Conservation (phyloP, 2,797 vertebrate genomes). For the Gouania willdenowi region DNA sequence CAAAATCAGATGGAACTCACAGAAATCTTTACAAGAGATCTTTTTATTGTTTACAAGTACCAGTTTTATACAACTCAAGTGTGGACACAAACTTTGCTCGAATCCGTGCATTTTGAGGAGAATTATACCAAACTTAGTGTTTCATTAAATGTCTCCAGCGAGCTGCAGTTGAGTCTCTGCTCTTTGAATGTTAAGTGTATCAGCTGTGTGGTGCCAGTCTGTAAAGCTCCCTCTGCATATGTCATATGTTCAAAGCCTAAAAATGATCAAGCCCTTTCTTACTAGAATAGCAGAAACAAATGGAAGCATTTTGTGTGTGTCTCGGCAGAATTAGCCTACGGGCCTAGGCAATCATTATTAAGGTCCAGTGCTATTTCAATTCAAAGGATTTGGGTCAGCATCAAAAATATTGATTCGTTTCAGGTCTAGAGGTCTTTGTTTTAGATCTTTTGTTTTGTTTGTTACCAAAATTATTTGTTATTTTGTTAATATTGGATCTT, state of each 20-base stretch:
- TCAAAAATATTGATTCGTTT: too few relatives aligned
- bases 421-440: too few relatives aligned
- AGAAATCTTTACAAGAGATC: conserved; percentile 75
- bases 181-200: conserved; percentile 51
- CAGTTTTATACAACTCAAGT: conserved; percentile 73
- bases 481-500: too few relatives aligned
- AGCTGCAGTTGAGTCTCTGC: conserved; percentile 32
- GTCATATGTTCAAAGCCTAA: conserved; percentile 31
- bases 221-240: conserved; percentile 28
- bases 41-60: conserved; percentile 90
- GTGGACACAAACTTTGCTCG: conserved; percentile 68
- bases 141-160: conserved; percentile 22
- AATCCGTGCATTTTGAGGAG: conserved; percentile 67
- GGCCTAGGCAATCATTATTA: too few relatives aligned
- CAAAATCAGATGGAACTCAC: conserved; percentile 79
- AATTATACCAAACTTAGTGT: conserved; percentile 55
- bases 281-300: conserved; percentile 8
- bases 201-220: conserved; percentile 36
- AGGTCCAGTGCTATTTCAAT: too few relatives aligned
- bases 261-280: conserved; percentile 18
- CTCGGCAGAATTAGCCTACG: too few relatives aligned
- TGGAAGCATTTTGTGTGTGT: too few relatives aligned
- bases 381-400: too few relatives aligned
- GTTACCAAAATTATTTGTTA: too few relatives aligned
- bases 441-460: too few relatives aligned